Conservation (phyloP, 2,113 vertebrate species). For the Glaucidium brasilianum region DNA sequence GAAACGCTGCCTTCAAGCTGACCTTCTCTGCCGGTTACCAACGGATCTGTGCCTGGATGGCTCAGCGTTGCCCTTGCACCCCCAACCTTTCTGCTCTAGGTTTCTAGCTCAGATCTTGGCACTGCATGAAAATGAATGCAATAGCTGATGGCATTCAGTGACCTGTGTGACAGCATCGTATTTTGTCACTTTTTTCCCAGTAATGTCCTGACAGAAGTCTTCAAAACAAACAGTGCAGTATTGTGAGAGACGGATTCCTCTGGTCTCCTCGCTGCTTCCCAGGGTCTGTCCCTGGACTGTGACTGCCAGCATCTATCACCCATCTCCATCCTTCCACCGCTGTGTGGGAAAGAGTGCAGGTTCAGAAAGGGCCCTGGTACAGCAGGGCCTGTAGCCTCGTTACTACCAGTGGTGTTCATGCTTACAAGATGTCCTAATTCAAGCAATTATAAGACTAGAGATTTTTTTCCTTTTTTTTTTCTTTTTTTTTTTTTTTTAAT, state of each 20-base stretch:
- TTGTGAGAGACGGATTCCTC: not conserved
- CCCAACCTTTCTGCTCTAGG: not conserved
- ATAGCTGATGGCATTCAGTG: not conserved
- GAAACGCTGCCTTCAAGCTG: not conserved
- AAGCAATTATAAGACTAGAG: not conserved
- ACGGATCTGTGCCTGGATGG: not conserved
- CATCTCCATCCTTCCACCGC: not conserved
- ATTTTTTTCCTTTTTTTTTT: not conserved
- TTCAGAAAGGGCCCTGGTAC: not conserved
- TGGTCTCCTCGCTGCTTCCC: not conserved
- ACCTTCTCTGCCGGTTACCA: not conserved
- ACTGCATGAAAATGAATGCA: not conserved
- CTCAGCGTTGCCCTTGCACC: not conserved
- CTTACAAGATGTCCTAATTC: not conserved
- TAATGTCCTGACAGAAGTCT: not conserved
- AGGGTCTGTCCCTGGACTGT: not conserved
- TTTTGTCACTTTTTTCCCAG: not conserved
- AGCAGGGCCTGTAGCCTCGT: fast-evolving
- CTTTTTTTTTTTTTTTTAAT: not conserved
- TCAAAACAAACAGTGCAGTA: not conserved
- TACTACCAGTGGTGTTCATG: not conserved
- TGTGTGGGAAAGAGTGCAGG: not conserved
- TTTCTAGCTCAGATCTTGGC: not conserved
- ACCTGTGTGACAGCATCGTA: not conserved
- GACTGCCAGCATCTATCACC: not conserved